Base-by-base conservation (phyloP, 1,140 invertebrate genomes). In the Muscidifurax raptorellus region DNA sequence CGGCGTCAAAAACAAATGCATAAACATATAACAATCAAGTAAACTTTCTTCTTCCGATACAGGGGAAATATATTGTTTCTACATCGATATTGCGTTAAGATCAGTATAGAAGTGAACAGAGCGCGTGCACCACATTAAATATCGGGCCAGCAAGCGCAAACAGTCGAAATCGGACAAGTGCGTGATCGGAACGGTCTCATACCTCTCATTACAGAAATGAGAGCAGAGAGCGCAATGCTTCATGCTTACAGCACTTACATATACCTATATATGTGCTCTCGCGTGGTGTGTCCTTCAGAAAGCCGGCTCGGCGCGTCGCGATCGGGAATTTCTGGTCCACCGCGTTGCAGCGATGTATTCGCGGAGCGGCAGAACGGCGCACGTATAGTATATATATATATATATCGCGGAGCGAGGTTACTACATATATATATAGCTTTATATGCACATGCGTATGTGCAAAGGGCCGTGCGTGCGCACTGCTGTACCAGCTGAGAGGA, bases 251-350 rank as follows among this genome's bases (percentile, higher is more conserved):
- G 52, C 18, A 59, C 52, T 22, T n/a, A n/a, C n/a, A n/a, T n/a
- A 1, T 59, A 7, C n/a, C n/a, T 71, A 6, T 28, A 7, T 0
- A 69, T 28, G 67, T 6, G 67, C 28, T 12, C 28, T 25, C 25
- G 18, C 13, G 25, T 10, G 47, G 27, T 5, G 71, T 82, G 71
- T 75, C 69, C 80, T 74, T 82, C 79, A 18, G 40, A 82, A 75
- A 75, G 13, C 30, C 47, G 52, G 36, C 40, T n/a, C 15, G n/a
- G 74, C 74, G n/a, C 75, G 9, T 22, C n/a, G 27, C 25, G 59
- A 78, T 78, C 40, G 28, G n/a, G 66, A 83, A 69, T 83, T 83
- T 75, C 64, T 83, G 36, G 40, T 69, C 52, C 80, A 66, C 52
- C 52, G 52, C 27, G 10, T 22, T 4, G 52, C 12, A 9, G 36